phyloP scores from a whole-genome alignment of 2,797 vertebrate species.

The Epinephelus malabaricus region DNA sequence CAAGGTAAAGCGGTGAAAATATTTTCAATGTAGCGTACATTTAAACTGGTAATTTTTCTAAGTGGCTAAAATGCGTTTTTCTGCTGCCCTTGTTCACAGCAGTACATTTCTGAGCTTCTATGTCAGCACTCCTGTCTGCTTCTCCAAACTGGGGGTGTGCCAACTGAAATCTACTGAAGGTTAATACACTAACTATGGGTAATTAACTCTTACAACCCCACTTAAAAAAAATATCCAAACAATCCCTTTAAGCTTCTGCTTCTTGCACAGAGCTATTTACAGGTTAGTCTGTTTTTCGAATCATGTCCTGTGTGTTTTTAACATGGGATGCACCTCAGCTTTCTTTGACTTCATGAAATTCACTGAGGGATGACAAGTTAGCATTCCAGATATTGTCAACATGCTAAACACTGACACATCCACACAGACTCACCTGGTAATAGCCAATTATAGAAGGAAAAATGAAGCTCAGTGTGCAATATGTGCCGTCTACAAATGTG shows the following conservation, averaged over 20 bases:
- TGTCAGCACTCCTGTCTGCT: no score
- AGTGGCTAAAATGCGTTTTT: no score
- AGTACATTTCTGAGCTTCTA: no score
- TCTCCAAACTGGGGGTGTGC: no score
- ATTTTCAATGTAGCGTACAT: no score
- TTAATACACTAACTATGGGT: no score
- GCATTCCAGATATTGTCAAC: conserved; percentile 13
- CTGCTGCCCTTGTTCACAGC: no score
- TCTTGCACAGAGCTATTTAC: conserved; percentile 53
- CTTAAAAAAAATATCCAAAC: no score
- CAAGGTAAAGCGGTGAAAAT: no score
- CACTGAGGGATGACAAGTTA: background rate
- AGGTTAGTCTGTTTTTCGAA: conserved; percentile 39
- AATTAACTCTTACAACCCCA: no score
- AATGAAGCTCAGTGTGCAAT: conserved; percentile 75
- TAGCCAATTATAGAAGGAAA: conserved; percentile 31
- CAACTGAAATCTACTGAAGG: no score
- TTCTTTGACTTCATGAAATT: conserved; percentile 4
- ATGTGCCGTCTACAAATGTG: conserved; percentile 81
- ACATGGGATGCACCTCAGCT: conserved; percentile 11
- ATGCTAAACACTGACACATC: background rate
- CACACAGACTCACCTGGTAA: conserved; percentile 37
- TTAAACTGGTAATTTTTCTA: no score
- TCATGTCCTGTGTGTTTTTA: background rate
- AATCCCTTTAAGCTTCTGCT: conserved; percentile 39